Conservation (phyloP, 2,888 invertebrate genomes). For the Rambutsinella grinnellia region DNA sequence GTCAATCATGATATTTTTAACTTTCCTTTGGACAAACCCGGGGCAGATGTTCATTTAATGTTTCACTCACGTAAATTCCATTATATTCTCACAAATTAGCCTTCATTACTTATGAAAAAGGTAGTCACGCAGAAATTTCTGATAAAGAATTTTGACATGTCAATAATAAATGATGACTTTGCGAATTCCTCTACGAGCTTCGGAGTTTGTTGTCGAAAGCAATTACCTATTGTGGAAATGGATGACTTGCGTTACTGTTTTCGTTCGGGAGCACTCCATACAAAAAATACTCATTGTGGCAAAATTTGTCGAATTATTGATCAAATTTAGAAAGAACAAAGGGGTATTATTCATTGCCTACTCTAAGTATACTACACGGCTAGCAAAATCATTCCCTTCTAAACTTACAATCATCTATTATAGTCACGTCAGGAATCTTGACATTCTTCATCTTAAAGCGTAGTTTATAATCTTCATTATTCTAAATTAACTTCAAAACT, state of each 20-base stretch:
- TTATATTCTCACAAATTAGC: background rate
- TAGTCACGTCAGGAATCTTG: background rate
- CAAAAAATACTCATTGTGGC: background rate
- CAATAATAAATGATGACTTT: conserved; percentile 12
- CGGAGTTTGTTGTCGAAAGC: background rate
- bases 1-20: no score
- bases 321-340: background rate
- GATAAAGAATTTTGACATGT: conserved; percentile 6
- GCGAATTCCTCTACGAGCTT: background rate
- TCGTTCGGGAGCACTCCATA: background rate
- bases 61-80: no score
- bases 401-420: no score
- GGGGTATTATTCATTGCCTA: no score
- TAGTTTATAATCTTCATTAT: background rate
- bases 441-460: no score
- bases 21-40: no score
- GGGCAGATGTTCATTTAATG: no score
- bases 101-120: no score
- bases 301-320: background rate
- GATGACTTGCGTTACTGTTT: background rate
- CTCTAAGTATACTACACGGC: no score
- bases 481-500: background rate
- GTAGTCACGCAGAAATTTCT: background rate
- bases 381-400: no score
- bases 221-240: background rate